These are phyloP conservation scores for Cephus rjabovi DNA, from an alignment of 2,888 invertebrate species.

Conservation along the genomic window DNA sequence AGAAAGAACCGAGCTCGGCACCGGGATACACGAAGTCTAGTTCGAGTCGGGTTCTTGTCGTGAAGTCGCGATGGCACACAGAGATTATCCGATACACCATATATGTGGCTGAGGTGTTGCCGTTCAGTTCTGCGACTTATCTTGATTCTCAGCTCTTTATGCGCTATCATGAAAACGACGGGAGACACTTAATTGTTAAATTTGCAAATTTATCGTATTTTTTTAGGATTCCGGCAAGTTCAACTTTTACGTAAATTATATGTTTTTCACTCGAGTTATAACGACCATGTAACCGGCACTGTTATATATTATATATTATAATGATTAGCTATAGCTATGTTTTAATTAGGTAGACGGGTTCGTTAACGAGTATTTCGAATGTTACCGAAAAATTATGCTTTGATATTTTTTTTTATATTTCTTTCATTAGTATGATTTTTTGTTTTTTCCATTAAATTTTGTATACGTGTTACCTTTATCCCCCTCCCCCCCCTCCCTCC, in stretches of 20 bases:
- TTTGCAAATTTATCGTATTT: not conserved
- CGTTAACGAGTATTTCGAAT: not conserved
- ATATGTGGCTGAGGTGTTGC: slow-evolving; percentile 54
- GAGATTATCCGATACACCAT: slow-evolving; percentile 55
- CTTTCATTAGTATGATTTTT: not conserved
- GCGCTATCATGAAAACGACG: not conserved
- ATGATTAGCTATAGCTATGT: not conserved
- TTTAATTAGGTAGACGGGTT: not conserved
- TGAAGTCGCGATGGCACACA: slow-evolving; percentile 56
- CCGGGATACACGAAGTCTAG: slow-evolving; percentile 49
- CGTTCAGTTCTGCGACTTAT: slow-evolving; percentile 15
- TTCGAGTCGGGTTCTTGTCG: slow-evolving; percentile 47
- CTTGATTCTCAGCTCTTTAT: not conserved
- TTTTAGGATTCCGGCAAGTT: not conserved
- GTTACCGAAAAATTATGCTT: not conserved
- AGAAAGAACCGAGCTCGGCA: slow-evolving; percentile 8
- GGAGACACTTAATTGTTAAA: not conserved
- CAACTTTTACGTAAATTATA: not conserved
- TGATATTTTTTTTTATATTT: not conserved
- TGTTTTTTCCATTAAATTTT: not conserved
- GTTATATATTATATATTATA: not conserved
- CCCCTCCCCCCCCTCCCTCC: rapidly evolving
- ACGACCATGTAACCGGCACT: not conserved
- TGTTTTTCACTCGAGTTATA: not conserved
- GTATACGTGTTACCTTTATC: no score